Evolutionary conservation across 2,888 invertebrate genomes (phyloP).

Genomic region (Oscheius myriophilus): DNA sequence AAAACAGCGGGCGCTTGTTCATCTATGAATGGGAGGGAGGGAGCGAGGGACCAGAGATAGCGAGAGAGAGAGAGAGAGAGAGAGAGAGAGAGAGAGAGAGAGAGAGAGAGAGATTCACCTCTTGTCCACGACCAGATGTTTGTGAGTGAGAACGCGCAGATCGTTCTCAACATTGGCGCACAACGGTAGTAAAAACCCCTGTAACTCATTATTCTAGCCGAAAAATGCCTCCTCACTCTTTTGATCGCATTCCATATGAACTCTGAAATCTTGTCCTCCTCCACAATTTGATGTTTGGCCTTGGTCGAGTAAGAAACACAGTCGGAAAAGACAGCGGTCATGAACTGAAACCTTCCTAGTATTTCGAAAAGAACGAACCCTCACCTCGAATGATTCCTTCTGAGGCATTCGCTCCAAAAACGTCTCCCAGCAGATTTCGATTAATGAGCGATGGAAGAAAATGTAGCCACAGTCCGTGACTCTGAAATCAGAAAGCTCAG

Average conservation of each 20-base stretch:
- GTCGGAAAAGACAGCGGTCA: conserved; percentile 12
- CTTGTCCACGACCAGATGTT: conserved; percentile 48
- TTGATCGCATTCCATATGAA: conserved; percentile 18
- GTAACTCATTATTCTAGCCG: background rate
- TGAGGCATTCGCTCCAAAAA: conserved; percentile 37
- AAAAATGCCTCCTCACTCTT: background rate
- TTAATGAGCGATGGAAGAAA: conserved; percentile 81
- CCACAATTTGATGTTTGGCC: background rate
- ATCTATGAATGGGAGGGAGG: conserved; percentile 1
- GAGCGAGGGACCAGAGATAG: background rate
- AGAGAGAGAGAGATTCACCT: conserved; percentile 74
- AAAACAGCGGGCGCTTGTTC: too few species aligned
- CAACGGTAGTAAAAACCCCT: conserved; percentile 70
- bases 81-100: too few species aligned
- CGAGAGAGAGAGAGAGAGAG: too few species aligned
- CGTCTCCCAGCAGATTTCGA: conserved; percentile 39
- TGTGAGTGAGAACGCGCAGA: conserved; percentile 88
- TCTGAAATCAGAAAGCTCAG: conserved; percentile 9
- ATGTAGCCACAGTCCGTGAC: conserved; percentile 80
- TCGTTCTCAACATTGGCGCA: conserved; percentile 91
- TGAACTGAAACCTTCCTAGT: background rate
- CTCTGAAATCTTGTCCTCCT: conserved; percentile 3
- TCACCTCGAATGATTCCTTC: conserved; percentile 15
- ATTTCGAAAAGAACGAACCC: background rate
- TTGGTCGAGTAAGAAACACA: conserved; percentile 15